Evolutionary conservation across 2,113 vertebrate genomes (phyloP).

Genomic region (Xenopus borealis): DNA sequence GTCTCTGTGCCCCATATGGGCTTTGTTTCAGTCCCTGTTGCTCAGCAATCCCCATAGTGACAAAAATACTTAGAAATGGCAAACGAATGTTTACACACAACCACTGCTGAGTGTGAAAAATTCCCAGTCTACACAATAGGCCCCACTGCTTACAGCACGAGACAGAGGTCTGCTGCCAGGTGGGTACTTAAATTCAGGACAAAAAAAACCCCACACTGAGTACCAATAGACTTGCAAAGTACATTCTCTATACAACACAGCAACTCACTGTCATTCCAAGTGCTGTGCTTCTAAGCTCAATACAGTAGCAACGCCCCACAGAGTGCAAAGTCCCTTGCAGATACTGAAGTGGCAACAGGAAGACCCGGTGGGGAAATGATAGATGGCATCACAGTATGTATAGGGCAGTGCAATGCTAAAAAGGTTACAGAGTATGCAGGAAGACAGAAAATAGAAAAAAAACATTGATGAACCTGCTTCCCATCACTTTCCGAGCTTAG

Average conservation of each 20-base stretch:
- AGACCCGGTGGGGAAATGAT: not conserved
- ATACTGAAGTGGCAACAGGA: slow-evolving; percentile 2
- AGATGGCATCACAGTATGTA: not conserved
- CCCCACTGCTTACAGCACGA: not conserved
- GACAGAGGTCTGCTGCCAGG: not conserved
- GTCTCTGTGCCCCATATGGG: no score
- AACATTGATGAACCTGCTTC: not conserved
- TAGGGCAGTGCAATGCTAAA: slow-evolving; percentile 33
- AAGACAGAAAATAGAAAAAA: slow-evolving; percentile 5
- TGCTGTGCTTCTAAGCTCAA: not conserved
- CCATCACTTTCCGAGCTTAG: not conserved
- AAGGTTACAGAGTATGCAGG: not conserved
- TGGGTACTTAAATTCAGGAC: not conserved
- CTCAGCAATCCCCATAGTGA: not conserved
- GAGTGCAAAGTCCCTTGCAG: not conserved
- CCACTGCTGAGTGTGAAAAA: not conserved
- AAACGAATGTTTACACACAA: not conserved
- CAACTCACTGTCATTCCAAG: not conserved
- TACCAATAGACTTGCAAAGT: not conserved
- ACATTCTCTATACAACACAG: not conserved
- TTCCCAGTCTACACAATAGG: no score
- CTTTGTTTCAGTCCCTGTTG: not conserved
- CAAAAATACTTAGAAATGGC: not conserved
- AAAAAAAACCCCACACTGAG: not conserved
- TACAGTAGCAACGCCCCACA: not conserved